phyloP scores from a whole-genome alignment of 2,797 vertebrate genomes.

The Hozukius guyotensis region DNA sequence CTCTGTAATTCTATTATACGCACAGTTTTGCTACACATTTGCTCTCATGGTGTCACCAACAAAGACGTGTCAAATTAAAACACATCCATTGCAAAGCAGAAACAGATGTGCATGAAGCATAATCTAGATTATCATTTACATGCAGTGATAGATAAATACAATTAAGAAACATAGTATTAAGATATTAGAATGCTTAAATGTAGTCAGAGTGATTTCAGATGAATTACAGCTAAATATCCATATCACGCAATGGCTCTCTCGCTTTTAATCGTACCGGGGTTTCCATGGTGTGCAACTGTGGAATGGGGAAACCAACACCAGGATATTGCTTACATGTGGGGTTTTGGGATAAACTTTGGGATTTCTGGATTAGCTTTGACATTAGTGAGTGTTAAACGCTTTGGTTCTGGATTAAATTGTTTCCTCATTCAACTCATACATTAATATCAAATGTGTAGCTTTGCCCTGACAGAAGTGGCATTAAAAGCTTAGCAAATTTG shows the following conservation, averaged over 20 bases:
- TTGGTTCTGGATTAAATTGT: conserved; percentile 74
- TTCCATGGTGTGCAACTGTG: conserved; percentile 26
- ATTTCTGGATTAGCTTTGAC: conserved; percentile 78
- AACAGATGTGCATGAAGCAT: conserved; percentile 10
- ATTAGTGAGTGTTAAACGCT: conserved; percentile 74
- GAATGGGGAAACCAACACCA: conserved; percentile 8
- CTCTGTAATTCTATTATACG: not conserved
- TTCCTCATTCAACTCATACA: conserved; percentile 66
- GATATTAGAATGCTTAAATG: conserved; percentile 44
- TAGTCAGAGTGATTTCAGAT: conserved; percentile 51
- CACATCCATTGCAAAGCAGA: not conserved
- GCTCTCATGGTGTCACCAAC: not conserved
- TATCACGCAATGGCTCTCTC: conserved; percentile 20
- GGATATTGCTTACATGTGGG: conserved; percentile 71
- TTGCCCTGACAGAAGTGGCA: conserved; percentile 61
- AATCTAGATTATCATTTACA: conserved; percentile 20
- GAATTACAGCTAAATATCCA: conserved; percentile 55
- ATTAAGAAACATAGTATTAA: conserved; percentile 53
- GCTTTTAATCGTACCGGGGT: conserved; percentile 40
- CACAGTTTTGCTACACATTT: not conserved
- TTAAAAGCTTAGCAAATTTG: conserved; percentile 76
- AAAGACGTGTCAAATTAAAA: not conserved
- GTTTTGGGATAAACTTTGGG: conserved; percentile 75
- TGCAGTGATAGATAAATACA: conserved; percentile 18
- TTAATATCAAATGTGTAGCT: conserved; percentile 69